phyloP scores from a whole-genome alignment of 2,113 vertebrate genomes.

The Heterochromis multidens region DNA sequence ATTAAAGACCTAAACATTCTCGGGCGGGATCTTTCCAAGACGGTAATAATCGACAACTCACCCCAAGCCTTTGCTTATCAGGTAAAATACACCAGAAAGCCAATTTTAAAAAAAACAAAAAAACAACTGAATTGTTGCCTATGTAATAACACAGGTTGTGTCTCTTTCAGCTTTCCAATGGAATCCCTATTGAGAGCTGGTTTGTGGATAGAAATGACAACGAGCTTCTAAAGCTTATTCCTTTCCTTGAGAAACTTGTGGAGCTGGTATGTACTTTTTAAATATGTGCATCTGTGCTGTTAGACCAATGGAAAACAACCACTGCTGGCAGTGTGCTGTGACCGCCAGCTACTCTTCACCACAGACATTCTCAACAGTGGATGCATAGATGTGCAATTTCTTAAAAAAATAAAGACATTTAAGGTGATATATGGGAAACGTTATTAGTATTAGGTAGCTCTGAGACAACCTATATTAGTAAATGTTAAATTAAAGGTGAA shows the following conservation, averaged over 20 bases:
- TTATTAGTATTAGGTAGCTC: no score
- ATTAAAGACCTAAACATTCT: slow-evolving; percentile 99
- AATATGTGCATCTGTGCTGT: not conserved
- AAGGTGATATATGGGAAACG: no score
- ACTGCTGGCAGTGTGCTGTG: not conserved
- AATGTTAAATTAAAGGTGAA: not conserved
- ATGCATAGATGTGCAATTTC: no score
- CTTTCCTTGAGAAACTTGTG: slow-evolving; percentile 98
- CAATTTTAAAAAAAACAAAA: not conserved
- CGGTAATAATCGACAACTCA: slow-evolving; percentile 99
- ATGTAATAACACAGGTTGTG: not conserved
- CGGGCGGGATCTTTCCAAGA: slow-evolving; percentile 97
- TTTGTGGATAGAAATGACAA: slow-evolving; percentile 99
- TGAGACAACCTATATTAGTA: no score
- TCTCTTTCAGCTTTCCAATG: slow-evolving; percentile 89
- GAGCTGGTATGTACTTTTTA: slow-evolving; percentile 84
- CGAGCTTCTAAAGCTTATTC: slow-evolving; percentile 96
- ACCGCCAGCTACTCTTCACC: not conserved
- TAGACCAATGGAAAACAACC: not conserved
- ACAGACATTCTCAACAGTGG: not conserved
- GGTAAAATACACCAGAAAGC: slow-evolving; percentile 68
- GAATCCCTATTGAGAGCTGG: slow-evolving; percentile 99
- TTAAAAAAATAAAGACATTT: no score
- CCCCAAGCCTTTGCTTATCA: slow-evolving; percentile 99
- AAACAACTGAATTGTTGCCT: no score